A percentile compares a stretch with the other conserved stretches of the same genome.
Evolutionary conservation across 2,888 invertebrate species (phyloP).

Genomic region (Silvanus unidentatus): DNA sequence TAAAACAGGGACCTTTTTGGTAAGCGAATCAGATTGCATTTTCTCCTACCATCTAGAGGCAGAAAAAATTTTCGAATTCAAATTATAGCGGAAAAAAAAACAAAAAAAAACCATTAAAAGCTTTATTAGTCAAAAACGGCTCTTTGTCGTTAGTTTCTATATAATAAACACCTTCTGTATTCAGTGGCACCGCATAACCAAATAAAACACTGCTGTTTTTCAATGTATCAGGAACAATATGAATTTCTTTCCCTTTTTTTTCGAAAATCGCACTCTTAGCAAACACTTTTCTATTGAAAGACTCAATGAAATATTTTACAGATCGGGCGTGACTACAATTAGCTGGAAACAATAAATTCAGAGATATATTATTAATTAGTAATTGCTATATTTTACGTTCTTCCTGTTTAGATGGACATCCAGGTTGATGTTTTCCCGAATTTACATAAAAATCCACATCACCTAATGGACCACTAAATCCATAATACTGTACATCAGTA

Average conservation of each 20-base stretch:
- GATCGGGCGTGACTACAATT: conserved; percentile 49
- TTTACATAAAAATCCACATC: conserved; percentile 73
- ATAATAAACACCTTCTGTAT: conserved; percentile 28
- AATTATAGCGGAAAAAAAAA: too few relatives aligned
- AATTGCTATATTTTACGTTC: conserved; percentile 23
- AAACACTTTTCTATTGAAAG: conserved; percentile 39
- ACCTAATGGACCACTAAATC: conserved; percentile 58
- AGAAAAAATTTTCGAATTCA: too few relatives aligned
- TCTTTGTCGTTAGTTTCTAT: conserved; percentile 21
- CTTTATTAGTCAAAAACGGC: conserved; percentile 17
- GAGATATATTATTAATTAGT: not conserved
- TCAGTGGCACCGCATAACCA: conserved; percentile 25
- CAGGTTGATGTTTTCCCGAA: conserved; percentile 63
- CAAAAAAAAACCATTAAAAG: too few relatives aligned
- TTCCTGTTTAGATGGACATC: conserved; percentile 46
- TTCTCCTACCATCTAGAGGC: too few relatives aligned
- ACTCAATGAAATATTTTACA: conserved; percentile 47
- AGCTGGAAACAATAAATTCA: conserved; percentile 36
- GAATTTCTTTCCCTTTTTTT: conserved; percentile 34
- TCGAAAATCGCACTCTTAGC: conserved; percentile 43
- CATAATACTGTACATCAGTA: conserved; percentile 61
- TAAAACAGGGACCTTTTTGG: too few relatives aligned
- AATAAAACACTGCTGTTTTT: conserved; percentile 22
- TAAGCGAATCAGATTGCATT: too few relatives aligned
- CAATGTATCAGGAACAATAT: conserved; percentile 25